Evolutionary conservation across 2,888 invertebrate species (phyloP), one percentile per base, ranked within the genome.

Genomic region (Ornithoptera priamus): DNA sequence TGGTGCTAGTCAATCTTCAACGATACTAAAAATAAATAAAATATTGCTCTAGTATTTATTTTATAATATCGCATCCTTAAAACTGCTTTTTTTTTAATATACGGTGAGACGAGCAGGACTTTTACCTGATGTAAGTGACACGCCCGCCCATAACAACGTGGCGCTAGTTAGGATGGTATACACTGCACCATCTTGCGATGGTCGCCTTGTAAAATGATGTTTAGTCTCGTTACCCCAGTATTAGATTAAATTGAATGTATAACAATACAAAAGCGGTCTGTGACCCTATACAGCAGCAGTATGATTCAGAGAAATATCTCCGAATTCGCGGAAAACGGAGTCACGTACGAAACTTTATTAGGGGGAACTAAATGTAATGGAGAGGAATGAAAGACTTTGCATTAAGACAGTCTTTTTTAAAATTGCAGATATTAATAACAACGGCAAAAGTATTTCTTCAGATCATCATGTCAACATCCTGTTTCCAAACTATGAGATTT

Each of bases 281-380:
- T 67, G 67, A 62, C 61, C 61, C 61, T 36, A 67, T 56, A 64
- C 50, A 17, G 36, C 18, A 22, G 53, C 61, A 17, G 24, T 39
- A 39, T 67, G 67, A 67, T 61, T 67, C 67, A 67, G 53, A 56
- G 46, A 67, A 61, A 61, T 67, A 39, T 65, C 62, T 24, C 39
- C 18, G 62, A 57, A 62, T 62, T 57, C 62, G n/a, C 36, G 56
- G 56, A 62, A 68, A 53, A 22, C 39, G 63, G 39, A 69, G 53
- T 60, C 61, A 61, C 53, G 57, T 57, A 10, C 57, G n/a, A 17
- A 50, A 15, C 10, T 12, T 50, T 50, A 50, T 50, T 50, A 50
- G 50, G 17, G 50, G 18, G 50, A 17, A 15, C 15, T 50, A 17
- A 50, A 50, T 50, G 17, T 15, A 5, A 15, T 18, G 50, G 18